Evolutionary conservation across 2,113 vertebrate species (phyloP), one percentile per base, ranked within the genome.

Genomic region (Tachycineta bicolor): DNA sequence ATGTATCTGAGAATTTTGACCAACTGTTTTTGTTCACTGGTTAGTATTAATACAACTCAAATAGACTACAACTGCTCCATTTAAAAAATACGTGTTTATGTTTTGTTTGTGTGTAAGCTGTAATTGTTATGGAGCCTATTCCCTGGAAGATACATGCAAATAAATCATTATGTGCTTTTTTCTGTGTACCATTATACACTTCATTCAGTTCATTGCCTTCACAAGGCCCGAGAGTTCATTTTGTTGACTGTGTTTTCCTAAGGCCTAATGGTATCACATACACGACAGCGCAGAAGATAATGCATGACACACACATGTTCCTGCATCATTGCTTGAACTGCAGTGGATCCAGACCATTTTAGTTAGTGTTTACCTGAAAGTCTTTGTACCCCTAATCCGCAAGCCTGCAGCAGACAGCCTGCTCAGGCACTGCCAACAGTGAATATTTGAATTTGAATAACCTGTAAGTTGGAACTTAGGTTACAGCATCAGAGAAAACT

Each of bases 221-320:
- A 14, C 67, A 39, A 65, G 70, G 46, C 19, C 52, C 6, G 2
- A 86, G 43, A 80, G 39, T 26, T 92, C 34, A 12, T 29, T 83
- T 77, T 77, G 14, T 44, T 11, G 1, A 5, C 34, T 39, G 14
- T 6, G 0, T 74, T 73, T 73, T 71, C 28, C 44, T 68, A 15
- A 63, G 33, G 26, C 25, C 18, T 44, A 3, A 5, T 25, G 22
- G 6, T 60, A 14, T 29, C 60, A 37, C 24, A 5, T 12, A 68
- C 22, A 46, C n/a, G n/a, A 10, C 0, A 0, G 26, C 41, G 33
- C 14, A 70, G 64, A 64, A 80, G 14, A 20, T 3, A 3, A 17
- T 75, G n/a, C 12, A 10, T 33, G 60, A 33, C 19, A 37, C 26
- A n/a, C 11, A 3, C 3, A 1, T 22, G 22, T 43, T 83, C 41